These are phyloP conservation scores for Mnemiopsis leidyi DNA, from an alignment of 37 sponge, comb jelly and placozoan genomes.

Conservation along the genomic window DNA sequence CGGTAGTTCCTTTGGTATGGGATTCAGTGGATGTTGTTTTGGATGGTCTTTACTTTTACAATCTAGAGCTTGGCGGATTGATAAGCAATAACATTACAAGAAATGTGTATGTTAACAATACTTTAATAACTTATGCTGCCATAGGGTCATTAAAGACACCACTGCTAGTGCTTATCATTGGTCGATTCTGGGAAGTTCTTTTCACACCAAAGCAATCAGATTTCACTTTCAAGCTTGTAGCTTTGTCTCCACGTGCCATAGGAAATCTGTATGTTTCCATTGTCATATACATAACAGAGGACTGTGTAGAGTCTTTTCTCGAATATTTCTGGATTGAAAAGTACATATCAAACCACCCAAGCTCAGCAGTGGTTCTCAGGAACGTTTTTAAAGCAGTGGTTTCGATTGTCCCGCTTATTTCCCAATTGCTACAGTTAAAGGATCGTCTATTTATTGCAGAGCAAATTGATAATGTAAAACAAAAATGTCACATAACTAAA, in stretches of 20 bases:
- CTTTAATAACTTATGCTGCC: background rate
- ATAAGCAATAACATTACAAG: background rate
- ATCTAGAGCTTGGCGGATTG: background rate
- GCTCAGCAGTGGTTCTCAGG: background rate
- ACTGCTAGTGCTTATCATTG: background rate
- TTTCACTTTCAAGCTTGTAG: background rate
- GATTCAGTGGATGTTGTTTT: background rate
- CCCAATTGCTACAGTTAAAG: background rate
- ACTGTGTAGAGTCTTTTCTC: background rate
- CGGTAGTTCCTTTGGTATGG: background rate
- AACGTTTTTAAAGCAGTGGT: background rate
- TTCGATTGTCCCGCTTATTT: background rate
- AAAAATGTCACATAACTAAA: background rate
- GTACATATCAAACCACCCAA: constrained; percentile 6
- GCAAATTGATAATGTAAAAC: background rate
- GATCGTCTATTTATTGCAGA: background rate
- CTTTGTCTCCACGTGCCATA: background rate
- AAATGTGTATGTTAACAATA: background rate
- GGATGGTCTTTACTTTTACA: background rate
- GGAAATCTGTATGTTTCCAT: constrained; percentile 18
- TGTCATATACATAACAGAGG: constrained; percentile 3
- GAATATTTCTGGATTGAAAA: constrained; percentile 16
- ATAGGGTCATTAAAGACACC: constrained; percentile 1
- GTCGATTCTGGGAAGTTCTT: background rate
- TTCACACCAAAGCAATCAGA: background rate